These are phyloP conservation scores for Drosophila santomea DNA, from an alignment of 1,140 invertebrate genomes.

Conservation along the genomic window DNA sequence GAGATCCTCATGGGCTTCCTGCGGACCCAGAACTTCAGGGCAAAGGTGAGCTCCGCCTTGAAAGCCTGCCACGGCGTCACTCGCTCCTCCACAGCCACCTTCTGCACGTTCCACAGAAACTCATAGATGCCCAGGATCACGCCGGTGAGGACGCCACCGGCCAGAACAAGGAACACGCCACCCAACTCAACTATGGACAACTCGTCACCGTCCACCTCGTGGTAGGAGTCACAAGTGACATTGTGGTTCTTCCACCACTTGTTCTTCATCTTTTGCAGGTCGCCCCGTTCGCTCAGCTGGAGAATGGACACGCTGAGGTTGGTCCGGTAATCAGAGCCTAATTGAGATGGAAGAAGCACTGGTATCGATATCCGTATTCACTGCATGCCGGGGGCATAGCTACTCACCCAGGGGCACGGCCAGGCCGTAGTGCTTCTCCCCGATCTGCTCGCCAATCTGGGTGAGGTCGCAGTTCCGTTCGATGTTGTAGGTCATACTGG, in stretches of 20 bases:
- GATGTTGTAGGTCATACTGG: slow-evolving; percentile 91
- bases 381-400: background rate
- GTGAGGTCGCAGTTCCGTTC: slow-evolving; percentile 91
- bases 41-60: slow-evolving; percentile 88
- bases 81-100: slow-evolving; percentile 91
- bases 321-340: slow-evolving; percentile 87
- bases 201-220: slow-evolving; percentile 84
- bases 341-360: background rate
- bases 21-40: slow-evolving; percentile 88
- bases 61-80: slow-evolving; percentile 88
- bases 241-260: slow-evolving; percentile 93
- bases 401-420: slow-evolving; percentile 90
- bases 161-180: slow-evolving; percentile 90
- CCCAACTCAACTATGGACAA: slow-evolving; percentile 88
- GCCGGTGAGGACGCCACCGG: slow-evolving; percentile 88
- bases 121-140: slow-evolving; percentile 90
- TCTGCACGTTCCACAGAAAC: slow-evolving; percentile 93
- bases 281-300: slow-evolving; percentile 92
- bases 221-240: slow-evolving; percentile 54
- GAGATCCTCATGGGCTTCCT: slow-evolving; percentile 87
- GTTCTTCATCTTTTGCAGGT: slow-evolving; percentile 90
- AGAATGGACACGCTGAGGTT: slow-evolving; percentile 91
- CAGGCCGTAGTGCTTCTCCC: slow-evolving; percentile 94
- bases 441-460: slow-evolving; percentile 91
- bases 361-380: background rate